These are phyloP conservation scores for Pangasius larnaudii DNA, from an alignment of 2,797 vertebrate species.

Conservation along the genomic window DNA sequence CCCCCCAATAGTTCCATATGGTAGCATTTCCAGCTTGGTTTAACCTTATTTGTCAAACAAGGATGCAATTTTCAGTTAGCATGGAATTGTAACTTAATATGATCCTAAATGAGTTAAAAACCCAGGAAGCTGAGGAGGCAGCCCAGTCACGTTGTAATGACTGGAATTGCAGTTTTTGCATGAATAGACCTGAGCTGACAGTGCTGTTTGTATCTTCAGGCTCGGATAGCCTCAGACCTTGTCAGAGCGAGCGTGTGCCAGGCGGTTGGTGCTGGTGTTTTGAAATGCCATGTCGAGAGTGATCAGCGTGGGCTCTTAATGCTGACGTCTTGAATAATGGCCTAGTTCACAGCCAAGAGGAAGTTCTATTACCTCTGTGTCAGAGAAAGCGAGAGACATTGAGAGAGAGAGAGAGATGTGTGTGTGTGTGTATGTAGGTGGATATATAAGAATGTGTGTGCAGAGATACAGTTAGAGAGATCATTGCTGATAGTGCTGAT, in stretches of 20 bases:
- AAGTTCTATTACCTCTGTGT: conserved; percentile 36
- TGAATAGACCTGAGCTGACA: conserved; percentile 26
- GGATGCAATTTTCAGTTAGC: background rate
- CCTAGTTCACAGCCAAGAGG: conserved; percentile 46
- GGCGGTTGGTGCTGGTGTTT: conserved; percentile 28
- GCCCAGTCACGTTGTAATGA: conserved; percentile 14
- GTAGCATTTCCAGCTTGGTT: background rate
- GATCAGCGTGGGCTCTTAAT: conserved; percentile 42
- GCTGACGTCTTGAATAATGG: conserved; percentile 45
- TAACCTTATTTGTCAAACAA: conserved; percentile 30
- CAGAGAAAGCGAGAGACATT: conserved; percentile 2
- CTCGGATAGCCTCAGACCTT: conserved; percentile 27
- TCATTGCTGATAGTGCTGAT: conserved; percentile 55
- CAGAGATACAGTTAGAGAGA: conserved; percentile 37
- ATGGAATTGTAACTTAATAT: conserved; percentile 21
- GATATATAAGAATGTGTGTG: conserved; percentile 16
- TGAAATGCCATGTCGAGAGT: conserved; percentile 47
- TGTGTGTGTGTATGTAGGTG: background rate
- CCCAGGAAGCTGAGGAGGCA: background rate
- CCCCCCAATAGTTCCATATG: background rate
- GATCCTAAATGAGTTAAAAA: background rate
- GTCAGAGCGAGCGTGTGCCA: conserved; percentile 31
- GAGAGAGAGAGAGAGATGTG: conserved; percentile 25
- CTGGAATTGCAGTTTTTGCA: conserved; percentile 20
- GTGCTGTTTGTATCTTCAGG: conserved; percentile 22